Percentiles rank a stretch among this genome's conserved stretches.
These are phyloP conservation scores for Myotis daubentonii DNA, from an alignment of 2,797 vertebrate species.

Conservation along the genomic window DNA sequence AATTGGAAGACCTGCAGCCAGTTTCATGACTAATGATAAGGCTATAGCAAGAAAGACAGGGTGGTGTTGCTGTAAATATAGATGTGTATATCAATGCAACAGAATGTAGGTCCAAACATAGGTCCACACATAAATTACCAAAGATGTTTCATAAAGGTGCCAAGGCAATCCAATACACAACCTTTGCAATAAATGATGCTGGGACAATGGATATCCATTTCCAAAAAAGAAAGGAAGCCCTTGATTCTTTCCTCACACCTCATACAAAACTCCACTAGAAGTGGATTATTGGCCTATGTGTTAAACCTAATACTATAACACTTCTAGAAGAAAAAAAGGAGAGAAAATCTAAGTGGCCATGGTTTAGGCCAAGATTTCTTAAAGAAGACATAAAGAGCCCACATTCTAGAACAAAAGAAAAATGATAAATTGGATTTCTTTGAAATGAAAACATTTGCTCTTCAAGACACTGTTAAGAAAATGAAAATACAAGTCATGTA, in stretches of 20 bases:
- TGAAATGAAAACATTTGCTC: constrained; percentile 24
- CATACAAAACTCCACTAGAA: not conserved
- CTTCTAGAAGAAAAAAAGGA: not conserved
- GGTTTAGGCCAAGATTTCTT: constrained; percentile 2
- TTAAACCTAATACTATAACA: not conserved
- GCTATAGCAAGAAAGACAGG: not conserved
- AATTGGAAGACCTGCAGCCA: not conserved
- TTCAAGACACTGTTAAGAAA: constrained; percentile 8
- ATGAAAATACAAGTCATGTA: constrained; percentile 19
- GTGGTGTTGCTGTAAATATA: not conserved
- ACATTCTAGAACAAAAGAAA: constrained; percentile 22
- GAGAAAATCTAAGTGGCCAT: not conserved
- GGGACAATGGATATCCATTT: not conserved
- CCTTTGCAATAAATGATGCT: not conserved
- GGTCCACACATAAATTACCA: not conserved
- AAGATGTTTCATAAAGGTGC: not conserved
- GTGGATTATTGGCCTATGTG: not conserved
- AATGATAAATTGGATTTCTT: not conserved
- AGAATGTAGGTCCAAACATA: not conserved
- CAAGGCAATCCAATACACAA: not conserved
- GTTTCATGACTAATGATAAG: not conserved
- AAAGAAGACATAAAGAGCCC: not conserved
- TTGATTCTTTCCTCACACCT: not conserved
- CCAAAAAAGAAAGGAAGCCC: not conserved
- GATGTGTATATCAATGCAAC: not conserved